A percentile compares a stretch with the other conserved stretches of the same genome.
These are phyloP conservation scores for Drosophila tanythrix DNA, from an alignment of 2,888 invertebrate species.

Conservation along the genomic window DNA sequence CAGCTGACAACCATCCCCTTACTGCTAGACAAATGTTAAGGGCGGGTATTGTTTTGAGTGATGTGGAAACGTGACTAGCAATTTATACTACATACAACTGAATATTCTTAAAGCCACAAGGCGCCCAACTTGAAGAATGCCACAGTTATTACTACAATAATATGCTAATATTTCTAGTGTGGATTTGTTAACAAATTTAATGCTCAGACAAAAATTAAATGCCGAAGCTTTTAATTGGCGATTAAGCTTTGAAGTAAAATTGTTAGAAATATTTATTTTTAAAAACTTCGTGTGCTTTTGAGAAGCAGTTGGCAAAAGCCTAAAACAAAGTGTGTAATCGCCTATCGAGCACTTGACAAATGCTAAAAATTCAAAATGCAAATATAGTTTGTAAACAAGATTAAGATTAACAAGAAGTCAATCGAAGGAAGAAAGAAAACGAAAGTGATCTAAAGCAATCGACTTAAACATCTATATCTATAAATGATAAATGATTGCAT, in stretches of 20 bases:
- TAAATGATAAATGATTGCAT: neutral
- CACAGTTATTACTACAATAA: neutral
- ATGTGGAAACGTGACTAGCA: slow-evolving; percentile 56
- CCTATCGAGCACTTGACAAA: neutral
- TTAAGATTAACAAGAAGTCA: neutral
- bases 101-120: slow-evolving; percentile 57
- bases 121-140: slow-evolving; percentile 29
- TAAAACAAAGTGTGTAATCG: neutral
- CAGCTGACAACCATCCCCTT: slow-evolving; percentile 61
- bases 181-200: slow-evolving; percentile 14
- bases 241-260: neutral
- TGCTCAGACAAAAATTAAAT: neutral
- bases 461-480: too few species aligned
- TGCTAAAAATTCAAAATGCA: neutral
- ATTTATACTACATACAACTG: slow-evolving; percentile 41
- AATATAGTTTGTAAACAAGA: neutral
- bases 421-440: neutral
- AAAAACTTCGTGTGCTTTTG: neutral
- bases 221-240: neutral
- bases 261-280: neutral
- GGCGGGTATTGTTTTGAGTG: slow-evolving; percentile 23
- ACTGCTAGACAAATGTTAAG: slow-evolving; percentile 61
- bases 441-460: too few species aligned
- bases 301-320: neutral
- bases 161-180: slow-evolving; percentile 14